phyloP scores from a whole-genome alignment of 2,113 vertebrate genomes.

The Chaetorhynchus papuensis region DNA sequence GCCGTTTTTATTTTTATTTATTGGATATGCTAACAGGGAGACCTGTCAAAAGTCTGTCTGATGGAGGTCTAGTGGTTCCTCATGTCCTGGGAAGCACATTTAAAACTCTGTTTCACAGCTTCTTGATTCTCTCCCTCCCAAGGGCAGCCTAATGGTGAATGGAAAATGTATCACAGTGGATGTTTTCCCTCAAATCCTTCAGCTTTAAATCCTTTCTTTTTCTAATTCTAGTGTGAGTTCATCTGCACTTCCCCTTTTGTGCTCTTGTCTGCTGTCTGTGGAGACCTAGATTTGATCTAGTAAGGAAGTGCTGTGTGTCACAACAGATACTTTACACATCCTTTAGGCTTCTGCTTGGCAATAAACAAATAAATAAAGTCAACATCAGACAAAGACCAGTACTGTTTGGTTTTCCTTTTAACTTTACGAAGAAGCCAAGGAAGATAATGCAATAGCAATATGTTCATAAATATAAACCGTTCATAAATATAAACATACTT shows the following conservation, averaged over 20 bases:
- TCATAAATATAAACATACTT: neutral
- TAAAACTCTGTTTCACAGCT: neutral
- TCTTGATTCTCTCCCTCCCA: neutral
- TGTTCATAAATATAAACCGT: conserved; percentile 17
- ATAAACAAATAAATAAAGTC: conserved; percentile 53
- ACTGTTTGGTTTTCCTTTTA: conserved; percentile 10
- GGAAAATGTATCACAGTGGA: neutral
- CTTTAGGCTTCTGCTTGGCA: conserved; percentile 20
- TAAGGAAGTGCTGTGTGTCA: neutral
- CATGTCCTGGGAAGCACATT: neutral
- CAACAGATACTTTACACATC: conserved; percentile 25
- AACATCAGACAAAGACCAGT: neutral
- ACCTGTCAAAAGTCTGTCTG: neutral
- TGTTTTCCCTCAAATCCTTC: conserved; percentile 14
- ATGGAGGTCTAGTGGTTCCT: neutral
- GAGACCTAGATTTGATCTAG: conserved; percentile 36
- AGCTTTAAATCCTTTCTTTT: conserved; percentile 36
- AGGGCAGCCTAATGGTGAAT: conserved; percentile 20
- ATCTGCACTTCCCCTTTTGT: neutral
- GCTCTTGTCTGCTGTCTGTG: neutral
- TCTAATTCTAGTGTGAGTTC: conserved; percentile 26
- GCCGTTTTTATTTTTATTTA: neutral
- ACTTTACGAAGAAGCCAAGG: conserved; percentile 41
- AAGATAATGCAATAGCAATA: neutral
- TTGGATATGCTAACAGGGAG: neutral